Evolutionary conservation across 2,113 vertebrate genomes (phyloP).

Genomic region (Saguinus imperator): DNA sequence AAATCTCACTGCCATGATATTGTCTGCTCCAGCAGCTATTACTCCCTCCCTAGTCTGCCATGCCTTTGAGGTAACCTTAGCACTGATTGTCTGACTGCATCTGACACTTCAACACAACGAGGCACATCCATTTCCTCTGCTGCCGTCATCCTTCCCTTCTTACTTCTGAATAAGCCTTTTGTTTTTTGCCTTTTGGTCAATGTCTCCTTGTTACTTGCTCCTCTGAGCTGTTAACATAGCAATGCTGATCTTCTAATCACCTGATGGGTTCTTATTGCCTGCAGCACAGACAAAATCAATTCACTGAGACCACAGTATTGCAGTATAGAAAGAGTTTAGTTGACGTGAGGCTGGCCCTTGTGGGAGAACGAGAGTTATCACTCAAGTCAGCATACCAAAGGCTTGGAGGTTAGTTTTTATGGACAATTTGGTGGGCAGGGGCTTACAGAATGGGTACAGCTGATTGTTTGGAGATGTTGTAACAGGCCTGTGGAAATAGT

Average conservation of each 20-base stretch:
- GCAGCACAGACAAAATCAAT: no score
- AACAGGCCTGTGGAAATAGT: no score
- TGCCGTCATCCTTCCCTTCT: not conserved
- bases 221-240: not conserved
- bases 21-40: not conserved
- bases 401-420: no score
- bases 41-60: not conserved
- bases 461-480: no score
- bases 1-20: not conserved
- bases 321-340: no score
- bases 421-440: no score
- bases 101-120: not conserved
- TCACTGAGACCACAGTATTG: no score
- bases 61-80: not conserved
- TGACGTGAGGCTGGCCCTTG: no score
- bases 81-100: not conserved
- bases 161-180: not conserved
- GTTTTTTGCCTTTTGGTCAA: not conserved
- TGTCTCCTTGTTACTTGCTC: not conserved
- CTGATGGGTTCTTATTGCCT: no score
- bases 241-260: not conserved
- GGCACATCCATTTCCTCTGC: not conserved
- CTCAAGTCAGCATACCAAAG: no score
- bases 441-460: no score
- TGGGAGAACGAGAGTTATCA: no score